phyloP scores from a whole-genome alignment of 1,140 invertebrate genomes.

The Leptestheria dahalacensis region DNA sequence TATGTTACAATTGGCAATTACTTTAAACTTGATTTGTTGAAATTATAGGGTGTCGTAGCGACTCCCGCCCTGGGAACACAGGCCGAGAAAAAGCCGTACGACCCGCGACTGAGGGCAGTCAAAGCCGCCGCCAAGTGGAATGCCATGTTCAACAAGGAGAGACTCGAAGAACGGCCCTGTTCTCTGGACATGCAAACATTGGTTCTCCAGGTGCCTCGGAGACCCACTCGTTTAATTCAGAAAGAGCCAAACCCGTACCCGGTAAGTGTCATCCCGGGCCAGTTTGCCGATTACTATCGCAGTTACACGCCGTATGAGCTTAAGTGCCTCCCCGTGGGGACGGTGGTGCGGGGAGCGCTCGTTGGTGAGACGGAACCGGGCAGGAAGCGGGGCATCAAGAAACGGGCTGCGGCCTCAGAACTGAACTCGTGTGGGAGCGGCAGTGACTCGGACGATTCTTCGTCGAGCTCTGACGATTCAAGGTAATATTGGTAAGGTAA shows the following conservation, averaged over 20 bases:
- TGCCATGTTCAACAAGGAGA: conserved; percentile 58
- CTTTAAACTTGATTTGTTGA: no score
- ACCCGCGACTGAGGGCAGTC: conserved; percentile 46
- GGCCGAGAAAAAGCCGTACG: conserved; percentile 38
- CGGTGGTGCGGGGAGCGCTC: conserved; percentile 62
- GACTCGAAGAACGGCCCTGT: conserved; percentile 46
- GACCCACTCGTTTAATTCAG: conserved; percentile 29
- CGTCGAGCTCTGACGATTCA: conserved; percentile 36
- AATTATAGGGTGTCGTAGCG: neutral
- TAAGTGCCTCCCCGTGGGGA: conserved; percentile 76
- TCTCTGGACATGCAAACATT: conserved; percentile 61
- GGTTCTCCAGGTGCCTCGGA: conserved; percentile 51
- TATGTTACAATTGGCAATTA: no score
- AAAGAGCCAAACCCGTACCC: conserved; percentile 51
- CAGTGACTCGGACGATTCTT: conserved; percentile 33
- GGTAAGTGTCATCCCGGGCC: conserved; percentile 77
- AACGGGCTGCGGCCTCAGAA: conserved; percentile 23
- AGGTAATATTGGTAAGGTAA: conserved; percentile 28
- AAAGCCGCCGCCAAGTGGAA: conserved; percentile 81
- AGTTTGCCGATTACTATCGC: conserved; percentile 58
- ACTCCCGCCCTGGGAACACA: conserved; percentile 27
- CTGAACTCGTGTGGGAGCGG: conserved; percentile 19
- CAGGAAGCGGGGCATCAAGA: conserved; percentile 15
- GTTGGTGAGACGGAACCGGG: conserved; percentile 26
- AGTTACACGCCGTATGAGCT: conserved; percentile 49